Conservation (phyloP, 1,140 invertebrate species). For the Ceratina australensis region DNA sequence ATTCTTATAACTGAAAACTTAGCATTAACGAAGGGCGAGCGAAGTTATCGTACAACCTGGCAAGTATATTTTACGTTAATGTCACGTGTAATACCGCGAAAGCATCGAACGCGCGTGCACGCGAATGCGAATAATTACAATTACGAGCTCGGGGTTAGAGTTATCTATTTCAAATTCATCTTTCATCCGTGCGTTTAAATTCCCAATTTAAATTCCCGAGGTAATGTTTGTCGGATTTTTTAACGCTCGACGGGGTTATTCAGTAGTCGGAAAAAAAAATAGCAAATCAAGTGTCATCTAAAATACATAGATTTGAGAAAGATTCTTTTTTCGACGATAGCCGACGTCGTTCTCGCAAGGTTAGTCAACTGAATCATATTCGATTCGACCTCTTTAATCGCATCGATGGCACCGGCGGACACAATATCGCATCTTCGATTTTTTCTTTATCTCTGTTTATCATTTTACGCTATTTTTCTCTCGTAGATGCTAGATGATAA, state of each 20-base stretch:
- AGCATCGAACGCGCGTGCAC: too few relatives aligned
- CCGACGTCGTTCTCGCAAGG: slow-evolving; percentile 50
- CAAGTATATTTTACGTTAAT: too few relatives aligned
- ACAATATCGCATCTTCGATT: background rate
- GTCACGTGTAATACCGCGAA: too few relatives aligned
- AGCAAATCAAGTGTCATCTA: background rate
- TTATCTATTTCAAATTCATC: slow-evolving; percentile 10
- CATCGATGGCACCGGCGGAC: slow-evolving; percentile 42
- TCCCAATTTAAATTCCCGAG: slow-evolving; percentile 19
- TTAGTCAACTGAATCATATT: slow-evolving; percentile 46
- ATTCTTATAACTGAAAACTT: too few relatives aligned
- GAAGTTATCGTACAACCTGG: too few relatives aligned
- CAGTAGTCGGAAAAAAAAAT: background rate
- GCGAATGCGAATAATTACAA: too few relatives aligned
- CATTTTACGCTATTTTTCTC: background rate
- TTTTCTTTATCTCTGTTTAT: slow-evolving; percentile 4
- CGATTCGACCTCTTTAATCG: slow-evolving; percentile 39
- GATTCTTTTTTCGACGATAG: slow-evolving; percentile 41
- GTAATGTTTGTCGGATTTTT: slow-evolving; percentile 31
- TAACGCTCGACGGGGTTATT: background rate
- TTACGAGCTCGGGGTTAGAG: background rate
- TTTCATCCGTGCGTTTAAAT: slow-evolving; percentile 40
- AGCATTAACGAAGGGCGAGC: too few relatives aligned
- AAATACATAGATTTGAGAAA: background rate
- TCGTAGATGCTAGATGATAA: slow-evolving; percentile 16